Evolutionary conservation across 2,113 vertebrate species (phyloP).

Genomic region (Peromyscus leucopus): DNA sequence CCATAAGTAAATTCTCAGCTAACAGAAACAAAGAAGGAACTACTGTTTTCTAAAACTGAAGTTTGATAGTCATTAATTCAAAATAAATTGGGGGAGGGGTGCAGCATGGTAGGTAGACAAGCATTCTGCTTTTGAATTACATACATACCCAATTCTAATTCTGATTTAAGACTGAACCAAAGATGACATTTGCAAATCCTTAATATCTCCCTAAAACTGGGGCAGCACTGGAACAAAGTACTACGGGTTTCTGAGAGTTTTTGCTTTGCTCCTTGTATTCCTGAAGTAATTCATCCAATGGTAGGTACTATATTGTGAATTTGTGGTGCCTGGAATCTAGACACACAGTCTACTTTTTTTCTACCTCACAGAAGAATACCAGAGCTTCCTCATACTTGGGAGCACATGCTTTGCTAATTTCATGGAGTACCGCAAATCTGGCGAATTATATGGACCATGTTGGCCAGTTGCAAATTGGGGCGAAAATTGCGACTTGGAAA

Average conservation of each 20-base stretch:
- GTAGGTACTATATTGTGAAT: constrained; percentile 77
- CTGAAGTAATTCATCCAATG: constrained; percentile 77
- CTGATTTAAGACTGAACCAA: neutral
- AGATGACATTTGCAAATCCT: neutral
- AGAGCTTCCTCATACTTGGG: constrained; percentile 80
- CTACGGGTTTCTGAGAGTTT: neutral
- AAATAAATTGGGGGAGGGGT: neutral
- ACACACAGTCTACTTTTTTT: constrained; percentile 79
- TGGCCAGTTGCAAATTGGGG: constrained; percentile 82
- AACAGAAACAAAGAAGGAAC: constrained; percentile 12
- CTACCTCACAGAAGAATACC: constrained; percentile 83
- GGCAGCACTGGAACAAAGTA: too few species aligned
- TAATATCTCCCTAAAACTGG: neutral
- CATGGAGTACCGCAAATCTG: constrained; percentile 69
- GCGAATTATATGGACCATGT: constrained; percentile 83
- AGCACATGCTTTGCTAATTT: neutral
- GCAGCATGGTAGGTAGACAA: neutral
- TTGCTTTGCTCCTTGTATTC: neutral
- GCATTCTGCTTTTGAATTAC: neutral
- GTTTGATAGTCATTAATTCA: neutral
- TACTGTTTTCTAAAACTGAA: neutral
- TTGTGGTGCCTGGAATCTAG: constrained; percentile 76
- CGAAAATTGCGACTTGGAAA: constrained; percentile 77
- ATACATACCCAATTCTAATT: neutral
- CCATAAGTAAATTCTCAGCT: neutral